Conservation (phyloP, 2,797 vertebrate genomes). For the Enteromius mattozi region DNA sequence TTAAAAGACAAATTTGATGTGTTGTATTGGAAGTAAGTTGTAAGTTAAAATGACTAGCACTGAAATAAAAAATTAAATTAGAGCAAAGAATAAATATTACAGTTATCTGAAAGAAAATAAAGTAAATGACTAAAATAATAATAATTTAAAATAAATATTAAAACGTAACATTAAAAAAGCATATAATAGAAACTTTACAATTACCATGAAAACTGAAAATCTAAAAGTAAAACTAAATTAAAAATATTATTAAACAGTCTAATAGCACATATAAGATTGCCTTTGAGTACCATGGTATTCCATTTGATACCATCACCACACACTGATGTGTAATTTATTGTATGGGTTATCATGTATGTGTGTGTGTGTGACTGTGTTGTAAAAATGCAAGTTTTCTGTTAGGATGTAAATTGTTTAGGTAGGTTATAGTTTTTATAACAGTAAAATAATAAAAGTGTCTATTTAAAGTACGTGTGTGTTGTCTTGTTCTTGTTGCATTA, state of each 20-base stretch:
- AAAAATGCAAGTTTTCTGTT: neutral
- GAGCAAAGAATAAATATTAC: neutral
- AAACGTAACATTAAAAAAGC: neutral
- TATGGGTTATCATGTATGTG: constrained; percentile 41
- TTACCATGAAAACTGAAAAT: neutral
- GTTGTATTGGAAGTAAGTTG: neutral
- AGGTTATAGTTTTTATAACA: neutral
- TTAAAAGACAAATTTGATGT: neutral
- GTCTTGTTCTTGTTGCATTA: neutral
- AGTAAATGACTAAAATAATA: neutral
- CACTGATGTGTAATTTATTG: neutral
- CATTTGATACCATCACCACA: neutral
- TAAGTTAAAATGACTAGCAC: neutral
- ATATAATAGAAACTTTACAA: neutral
- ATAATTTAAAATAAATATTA: neutral
- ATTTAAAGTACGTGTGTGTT: neutral
- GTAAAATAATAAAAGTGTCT: neutral
- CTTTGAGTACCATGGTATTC: neutral
- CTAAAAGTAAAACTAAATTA: neutral
- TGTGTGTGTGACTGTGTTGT: neutral
- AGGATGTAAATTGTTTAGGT: neutral
- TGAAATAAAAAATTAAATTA: neutral
- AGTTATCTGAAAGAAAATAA: neutral
- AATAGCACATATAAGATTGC: neutral
- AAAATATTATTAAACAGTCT: neutral